Base-by-base conservation (phyloP, 2,113 vertebrate species). In the Microcebus lehilahytsara region DNA sequence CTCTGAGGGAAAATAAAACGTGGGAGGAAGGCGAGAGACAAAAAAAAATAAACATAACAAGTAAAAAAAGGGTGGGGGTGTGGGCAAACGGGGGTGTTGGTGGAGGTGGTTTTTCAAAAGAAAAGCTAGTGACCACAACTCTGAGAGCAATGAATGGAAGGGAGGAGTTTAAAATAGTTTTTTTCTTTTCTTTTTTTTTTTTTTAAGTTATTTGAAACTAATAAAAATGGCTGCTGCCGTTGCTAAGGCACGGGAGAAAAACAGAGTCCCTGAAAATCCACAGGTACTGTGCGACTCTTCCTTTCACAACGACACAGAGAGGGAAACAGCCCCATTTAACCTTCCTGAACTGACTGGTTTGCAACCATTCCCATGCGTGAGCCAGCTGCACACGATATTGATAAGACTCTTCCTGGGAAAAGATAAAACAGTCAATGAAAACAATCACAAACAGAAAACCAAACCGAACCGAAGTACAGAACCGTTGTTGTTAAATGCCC, bases 361-460 rank as follows among this genome's bases (percentile, higher is more conserved):
- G 96, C 96, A 98, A 98, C 98, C 98, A 98, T 99, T 98, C 98
- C 98, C 98, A 98, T 98, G 99, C 97, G 97, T 98, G 98, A 98
- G 99, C 53, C 53, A 56, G 53, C 99, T 98, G 91, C 98, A 97
- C 92, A 97, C 96, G 98, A 99, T 98, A 98, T 98, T 96, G 98
- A 98, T 98, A 98, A 99, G 98, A 99, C 99, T 98, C 98, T 98
- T 99, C 98, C 98, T 92, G 85, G 74, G 72, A 93, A 85, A 83
- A 67, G 77, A 95, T 89, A 92, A 98, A 98, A 98, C 95, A 92
- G 97, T 97, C 97, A 64, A 95, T 96, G 98, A 95, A 97, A 64
- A 75, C 22, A 91, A 96, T 67, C 91, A 96, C 95, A 84, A 93
- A 97, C 78, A 77, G 93, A 56, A 95, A 98, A 98, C 93, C 85